Evolutionary conservation across 2,888 invertebrate genomes (phyloP).

Genomic region (Crepidodera aurea): DNA sequence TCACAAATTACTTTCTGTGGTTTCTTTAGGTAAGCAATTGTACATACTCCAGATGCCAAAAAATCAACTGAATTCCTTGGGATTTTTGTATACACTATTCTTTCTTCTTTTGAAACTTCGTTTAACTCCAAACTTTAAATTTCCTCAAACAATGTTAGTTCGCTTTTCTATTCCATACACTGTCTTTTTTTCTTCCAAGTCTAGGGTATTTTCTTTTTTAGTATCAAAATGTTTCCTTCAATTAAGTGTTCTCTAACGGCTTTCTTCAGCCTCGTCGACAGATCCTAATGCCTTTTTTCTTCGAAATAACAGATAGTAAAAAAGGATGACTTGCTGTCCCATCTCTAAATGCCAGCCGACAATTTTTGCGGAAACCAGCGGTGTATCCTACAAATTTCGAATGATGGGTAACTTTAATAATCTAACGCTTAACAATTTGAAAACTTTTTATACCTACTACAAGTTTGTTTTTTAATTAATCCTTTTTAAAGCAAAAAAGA

Average conservation of each 20-base stretch:
- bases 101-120: no score
- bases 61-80: no score
- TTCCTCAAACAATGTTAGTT: background rate
- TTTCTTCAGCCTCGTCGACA: slow-evolving; percentile 23
- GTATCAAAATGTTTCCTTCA: slow-evolving; percentile 24
- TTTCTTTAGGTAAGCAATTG: no score
- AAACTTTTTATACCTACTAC: no score
- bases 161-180: background rate
- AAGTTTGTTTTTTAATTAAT: no score
- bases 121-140: no score
- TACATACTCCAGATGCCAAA: no score
- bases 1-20: no score
- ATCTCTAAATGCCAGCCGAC: slow-evolving; percentile 23
- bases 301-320: slow-evolving; percentile 17
- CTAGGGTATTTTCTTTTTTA: slow-evolving; percentile 23
- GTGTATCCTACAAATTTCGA: background rate
- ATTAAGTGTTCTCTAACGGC: slow-evolving; percentile 28
- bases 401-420: no score
- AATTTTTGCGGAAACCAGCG: slow-evolving; percentile 19
- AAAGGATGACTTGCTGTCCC: slow-evolving; percentile 26
- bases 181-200: background rate
- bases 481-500: no score
- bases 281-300: slow-evolving; percentile 29
- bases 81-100: no score
- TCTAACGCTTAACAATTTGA: no score